Conservation (phyloP, 2,888 invertebrate genomes). For the Brachynemurus nebulosus region DNA sequence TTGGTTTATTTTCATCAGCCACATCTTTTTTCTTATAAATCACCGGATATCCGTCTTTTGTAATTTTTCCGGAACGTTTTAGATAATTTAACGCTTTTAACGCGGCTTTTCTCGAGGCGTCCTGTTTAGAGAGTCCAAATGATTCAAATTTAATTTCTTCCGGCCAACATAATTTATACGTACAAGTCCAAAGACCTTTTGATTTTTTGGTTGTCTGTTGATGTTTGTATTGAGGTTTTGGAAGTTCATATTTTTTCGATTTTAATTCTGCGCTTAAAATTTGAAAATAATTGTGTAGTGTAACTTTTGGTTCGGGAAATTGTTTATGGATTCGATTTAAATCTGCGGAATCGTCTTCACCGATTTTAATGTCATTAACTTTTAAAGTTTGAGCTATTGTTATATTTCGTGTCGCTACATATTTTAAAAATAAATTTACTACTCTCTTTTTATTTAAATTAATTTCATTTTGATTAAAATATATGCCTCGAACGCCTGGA, state of each 20-base stretch:
- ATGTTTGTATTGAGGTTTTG: constrained; percentile 27
- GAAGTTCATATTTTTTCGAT: constrained; percentile 30
- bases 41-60: constrained; percentile 34
- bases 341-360: constrained; percentile 21
- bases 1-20: constrained; percentile 26
- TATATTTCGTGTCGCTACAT: not conserved
- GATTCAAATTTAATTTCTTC: constrained; percentile 37
- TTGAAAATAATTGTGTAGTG: constrained; percentile 34
- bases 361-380: not conserved
- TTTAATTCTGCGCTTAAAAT: constrained; percentile 34
- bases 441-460: too few species aligned
- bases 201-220: constrained; percentile 21
- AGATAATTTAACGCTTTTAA: constrained; percentile 40
- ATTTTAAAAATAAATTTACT: not conserved
- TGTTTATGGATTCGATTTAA: constrained; percentile 27
- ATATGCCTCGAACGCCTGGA: too few species aligned
- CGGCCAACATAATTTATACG: constrained; percentile 43
- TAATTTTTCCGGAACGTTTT: constrained; percentile 33
- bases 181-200: constrained; percentile 36
- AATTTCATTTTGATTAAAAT: too few species aligned
- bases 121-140: constrained; percentile 36
- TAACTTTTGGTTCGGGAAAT: constrained; percentile 36
- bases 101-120: constrained; percentile 40
- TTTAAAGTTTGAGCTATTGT: not conserved
- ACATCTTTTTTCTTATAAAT: constrained; percentile 33